A percentile compares a stretch with the other conserved stretches of the same genome.
Evolutionary conservation across 2,797 vertebrate genomes (phyloP).

Genomic region (Sarcophilus harrisii): DNA sequence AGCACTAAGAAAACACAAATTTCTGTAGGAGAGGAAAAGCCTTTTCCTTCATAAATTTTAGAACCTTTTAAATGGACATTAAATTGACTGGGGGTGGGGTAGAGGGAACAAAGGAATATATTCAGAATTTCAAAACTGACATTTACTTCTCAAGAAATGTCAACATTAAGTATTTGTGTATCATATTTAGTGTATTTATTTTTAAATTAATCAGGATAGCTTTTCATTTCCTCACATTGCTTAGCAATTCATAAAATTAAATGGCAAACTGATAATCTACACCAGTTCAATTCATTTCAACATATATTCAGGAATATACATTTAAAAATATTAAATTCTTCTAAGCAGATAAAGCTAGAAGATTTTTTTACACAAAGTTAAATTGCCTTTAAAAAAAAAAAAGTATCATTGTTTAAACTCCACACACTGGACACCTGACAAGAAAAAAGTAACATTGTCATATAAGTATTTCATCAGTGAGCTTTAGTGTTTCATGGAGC

Average conservation of each 20-base stretch:
- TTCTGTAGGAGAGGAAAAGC: conserved; percentile 56
- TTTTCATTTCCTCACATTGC: conserved; percentile 82
- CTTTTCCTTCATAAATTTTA: conserved; percentile 71
- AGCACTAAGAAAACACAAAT: conserved; percentile 77
- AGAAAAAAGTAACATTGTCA: conserved; percentile 79
- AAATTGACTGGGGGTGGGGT: neutral
- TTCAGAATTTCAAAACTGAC: conserved; percentile 77
- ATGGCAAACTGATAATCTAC: conserved; percentile 82
- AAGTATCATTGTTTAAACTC: conserved; percentile 81
- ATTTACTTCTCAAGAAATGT: conserved; percentile 78
- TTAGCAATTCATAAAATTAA: conserved; percentile 84
- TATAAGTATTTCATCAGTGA: conserved; percentile 84
- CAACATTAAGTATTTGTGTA: conserved; percentile 76
- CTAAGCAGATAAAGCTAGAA: conserved; percentile 81
- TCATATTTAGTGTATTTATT: conserved; percentile 78
- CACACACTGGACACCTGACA: conserved; percentile 83
- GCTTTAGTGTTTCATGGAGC: conserved; percentile 83
- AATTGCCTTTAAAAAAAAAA: conserved; percentile 75
- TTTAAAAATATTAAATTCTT: conserved; percentile 84
- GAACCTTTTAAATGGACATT: conserved; percentile 73
- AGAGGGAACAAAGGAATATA: conserved; percentile 50
- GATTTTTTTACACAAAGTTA: conserved; percentile 81
- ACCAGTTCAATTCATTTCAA: conserved; percentile 82
- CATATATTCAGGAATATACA: conserved; percentile 85
- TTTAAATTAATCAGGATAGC: conserved; percentile 72